Base-by-base conservation (phyloP, 2,888 invertebrate species). In the Lymantria dispar region DNA sequence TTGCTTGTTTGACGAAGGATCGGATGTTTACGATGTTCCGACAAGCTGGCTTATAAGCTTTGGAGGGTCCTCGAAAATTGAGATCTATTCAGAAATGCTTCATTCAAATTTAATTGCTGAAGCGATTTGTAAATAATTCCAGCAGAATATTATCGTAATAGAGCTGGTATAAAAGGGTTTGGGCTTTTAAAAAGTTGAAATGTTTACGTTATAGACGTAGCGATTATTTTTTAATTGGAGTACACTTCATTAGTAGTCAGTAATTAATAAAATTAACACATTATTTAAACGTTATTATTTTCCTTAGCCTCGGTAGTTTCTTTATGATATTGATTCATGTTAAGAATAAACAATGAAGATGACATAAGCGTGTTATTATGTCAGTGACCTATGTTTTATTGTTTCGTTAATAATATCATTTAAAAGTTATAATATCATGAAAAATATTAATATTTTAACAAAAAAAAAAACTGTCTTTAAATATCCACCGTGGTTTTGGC, bases 1-100 rank as follows among this genome's bases (percentile, higher is more conserved):
- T 70, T 66, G 63, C 56, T 64, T 66, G 61, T 67, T 70, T 71
- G 67, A 65, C 55, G 62, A 62, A 61, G 60, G 64, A 55, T 64
- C 52, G 54, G 43, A 56, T 59, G 64, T 64, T 61, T 54, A 60
- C 60, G 64, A 60, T 58, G 61, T 62, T 69, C 62, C 51, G 44
- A 39, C 46, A 48, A 62, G 48, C 45, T 47, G 55, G 47, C 49
- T 59, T 54, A 48, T 43, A 52, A 47, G 50, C 44, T 55, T 47
- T 44, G 22, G 40, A 47, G 45, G 30, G 51, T 29, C 31, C 54
- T 53, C 10, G 30, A 39, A 31, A 52, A 31, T 40, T 48, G 31
- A 29, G 52, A 50, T 54, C 48, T 56, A 53, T 53, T 66, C 43
- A 50, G 38, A 40, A 10, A 29, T 45, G 40, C 29, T 22, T 41